phyloP scores from a whole-genome alignment of 1,140 invertebrate species.

The Nasonia longicornis region DNA sequence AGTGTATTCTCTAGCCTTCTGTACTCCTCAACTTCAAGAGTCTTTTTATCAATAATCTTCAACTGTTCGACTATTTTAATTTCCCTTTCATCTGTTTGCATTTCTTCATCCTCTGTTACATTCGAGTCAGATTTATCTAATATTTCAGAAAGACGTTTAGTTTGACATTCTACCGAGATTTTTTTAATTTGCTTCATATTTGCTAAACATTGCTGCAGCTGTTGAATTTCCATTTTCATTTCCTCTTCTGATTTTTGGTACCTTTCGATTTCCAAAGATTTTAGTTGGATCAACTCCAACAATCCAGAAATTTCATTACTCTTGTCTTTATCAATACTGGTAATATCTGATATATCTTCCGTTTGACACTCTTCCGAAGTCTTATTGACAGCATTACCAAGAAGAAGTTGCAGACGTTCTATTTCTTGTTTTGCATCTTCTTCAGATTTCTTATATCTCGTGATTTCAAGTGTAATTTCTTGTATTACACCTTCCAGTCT shows the following conservation, averaged over 20 bases:
- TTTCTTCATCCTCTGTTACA: neutral
- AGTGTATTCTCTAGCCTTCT: slow-evolving; percentile 21
- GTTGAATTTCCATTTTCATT: slow-evolving; percentile 7
- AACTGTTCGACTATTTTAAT: too few relatives aligned
- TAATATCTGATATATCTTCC: slow-evolving; percentile 6
- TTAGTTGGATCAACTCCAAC: slow-evolving; percentile 33
- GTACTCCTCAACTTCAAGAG: slow-evolving; percentile 11
- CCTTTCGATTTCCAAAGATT: slow-evolving; percentile 39
- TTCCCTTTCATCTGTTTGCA: too few relatives aligned
- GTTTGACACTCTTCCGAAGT: slow-evolving; percentile 28
- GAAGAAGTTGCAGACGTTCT: slow-evolving; percentile 10
- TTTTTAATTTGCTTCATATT: slow-evolving; percentile 7
- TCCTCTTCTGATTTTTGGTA: slow-evolving; percentile 36
- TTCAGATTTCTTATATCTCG: neutral
- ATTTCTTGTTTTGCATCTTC: slow-evolving; percentile 13
- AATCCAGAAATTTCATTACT: slow-evolving; percentile 32
- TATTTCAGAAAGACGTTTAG: neutral
- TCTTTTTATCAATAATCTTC: slow-evolving; percentile 8
- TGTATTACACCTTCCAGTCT: slow-evolving; percentile 29
- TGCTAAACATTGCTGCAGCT: slow-evolving; percentile 14
- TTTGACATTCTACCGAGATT: slow-evolving; percentile 33
- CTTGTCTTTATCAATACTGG: slow-evolving; percentile 6
- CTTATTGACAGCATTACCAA: slow-evolving; percentile 30
- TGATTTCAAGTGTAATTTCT: slow-evolving; percentile 14
- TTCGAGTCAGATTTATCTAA: neutral